A percentile compares a stretch with the other conserved stretches of the same genome.
phyloP scores from a whole-genome alignment of 2,797 vertebrate genomes.

The Atherinosoma microstoma region DNA sequence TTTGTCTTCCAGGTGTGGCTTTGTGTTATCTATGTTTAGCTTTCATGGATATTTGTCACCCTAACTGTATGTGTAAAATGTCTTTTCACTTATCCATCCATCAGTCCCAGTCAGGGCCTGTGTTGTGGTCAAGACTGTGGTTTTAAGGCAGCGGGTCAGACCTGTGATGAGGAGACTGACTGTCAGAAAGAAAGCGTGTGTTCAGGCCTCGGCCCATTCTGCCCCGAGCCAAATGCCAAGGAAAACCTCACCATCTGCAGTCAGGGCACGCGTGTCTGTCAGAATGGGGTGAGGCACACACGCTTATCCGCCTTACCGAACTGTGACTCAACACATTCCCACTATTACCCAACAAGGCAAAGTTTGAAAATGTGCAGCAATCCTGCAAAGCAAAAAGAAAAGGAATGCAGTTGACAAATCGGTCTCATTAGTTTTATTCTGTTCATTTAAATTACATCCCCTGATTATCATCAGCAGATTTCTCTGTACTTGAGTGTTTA shows the following conservation, averaged over 20 bases:
- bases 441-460: background rate
- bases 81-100: conserved; percentile 12
- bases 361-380: conserved; percentile 3
- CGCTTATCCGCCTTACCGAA: background rate
- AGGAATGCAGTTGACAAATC: background rate
- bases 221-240: conserved; percentile 77
- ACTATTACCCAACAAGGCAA: background rate
- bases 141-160: conserved; percentile 65
- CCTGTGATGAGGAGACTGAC: conserved; percentile 82
- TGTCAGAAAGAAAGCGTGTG: conserved; percentile 80
- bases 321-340: conserved; percentile 4
- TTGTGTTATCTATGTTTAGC: background rate
- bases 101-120: conserved; percentile 86
- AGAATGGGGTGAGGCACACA: conserved; percentile 81
- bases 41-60: background rate
- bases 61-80: background rate
- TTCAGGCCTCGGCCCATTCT: conserved; percentile 75
- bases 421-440: background rate
- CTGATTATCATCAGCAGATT: background rate
- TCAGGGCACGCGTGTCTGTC: conserved; percentile 81
- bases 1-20: rapidly evolving
- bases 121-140: conserved; percentile 81
- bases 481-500: background rate
- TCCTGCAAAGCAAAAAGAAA: conserved; percentile 8
- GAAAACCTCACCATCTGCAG: conserved; percentile 84